Evolutionary conservation across 2,113 vertebrate genomes (phyloP).

Genomic region (Pica pica): DNA sequence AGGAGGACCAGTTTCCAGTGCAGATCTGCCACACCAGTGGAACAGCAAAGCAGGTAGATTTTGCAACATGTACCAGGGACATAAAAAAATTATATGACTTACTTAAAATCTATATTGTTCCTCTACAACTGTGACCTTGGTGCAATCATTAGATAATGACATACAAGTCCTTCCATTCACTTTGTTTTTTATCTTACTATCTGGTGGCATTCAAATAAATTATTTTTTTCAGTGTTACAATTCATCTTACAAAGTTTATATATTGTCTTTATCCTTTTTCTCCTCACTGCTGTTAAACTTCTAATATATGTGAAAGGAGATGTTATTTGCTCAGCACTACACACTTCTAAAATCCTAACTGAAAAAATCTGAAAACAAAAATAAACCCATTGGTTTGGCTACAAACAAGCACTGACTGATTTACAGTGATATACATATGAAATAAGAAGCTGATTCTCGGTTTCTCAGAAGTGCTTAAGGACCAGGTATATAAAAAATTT

Average conservation of each 20-base stretch:
- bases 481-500: neutral
- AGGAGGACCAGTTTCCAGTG: neutral
- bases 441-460: neutral
- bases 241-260: neutral
- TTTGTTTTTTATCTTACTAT: neutral
- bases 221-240: neutral
- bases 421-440: neutral
- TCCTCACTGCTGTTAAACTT: neutral
- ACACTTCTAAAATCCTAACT: neutral
- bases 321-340: neutral
- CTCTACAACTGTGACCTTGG: neutral
- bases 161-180: neutral
- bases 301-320: neutral
- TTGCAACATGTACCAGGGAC: neutral
- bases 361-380: neutral
- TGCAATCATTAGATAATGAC: neutral
- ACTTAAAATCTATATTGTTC: neutral
- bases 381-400: neutral
- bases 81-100: neutral
- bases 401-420: neutral
- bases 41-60: neutral
- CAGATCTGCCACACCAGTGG: neutral
- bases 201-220: neutral
- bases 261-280: neutral
- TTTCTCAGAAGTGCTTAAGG: neutral